Evolutionary conservation across 2,113 vertebrate species (phyloP).

Genomic region (Malurus elegans): DNA sequence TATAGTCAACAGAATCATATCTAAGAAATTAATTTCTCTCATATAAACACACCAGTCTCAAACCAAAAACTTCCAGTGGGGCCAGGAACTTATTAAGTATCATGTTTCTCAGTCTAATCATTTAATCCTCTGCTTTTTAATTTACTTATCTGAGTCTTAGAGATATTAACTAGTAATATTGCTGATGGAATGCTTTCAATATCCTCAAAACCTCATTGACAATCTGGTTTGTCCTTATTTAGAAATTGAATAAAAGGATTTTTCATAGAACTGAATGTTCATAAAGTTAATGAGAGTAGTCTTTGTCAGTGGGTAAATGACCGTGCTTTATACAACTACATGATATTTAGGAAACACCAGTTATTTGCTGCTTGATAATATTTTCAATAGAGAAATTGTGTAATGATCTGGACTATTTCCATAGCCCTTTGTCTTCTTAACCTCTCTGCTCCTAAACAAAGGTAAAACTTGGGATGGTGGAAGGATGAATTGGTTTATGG

Average conservation of each 20-base stretch:
- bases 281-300: not conserved
- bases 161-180: not conserved
- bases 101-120: not conserved
- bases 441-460: not conserved
- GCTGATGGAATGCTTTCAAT: not conserved
- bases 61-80: not conserved
- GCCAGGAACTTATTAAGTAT: not conserved
- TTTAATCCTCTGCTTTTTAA: not conserved
- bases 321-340: not conserved
- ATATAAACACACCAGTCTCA: not conserved
- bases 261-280: not conserved
- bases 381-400: not conserved
- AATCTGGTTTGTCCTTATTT: not conserved
- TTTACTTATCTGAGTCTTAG: not conserved
- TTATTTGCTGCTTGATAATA: not conserved
- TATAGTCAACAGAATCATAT: not conserved
- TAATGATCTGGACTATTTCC: not conserved
- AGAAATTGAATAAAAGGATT: conserved; percentile 4
- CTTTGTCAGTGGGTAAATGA: not conserved
- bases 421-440: not conserved
- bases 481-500: not conserved
- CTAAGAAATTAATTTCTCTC: not conserved
- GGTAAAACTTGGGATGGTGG: not conserved
- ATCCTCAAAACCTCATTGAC: not conserved
- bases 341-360: not conserved